A percentile compares a stretch with the other conserved stretches of the same genome.
Evolutionary conservation across 2,113 vertebrate species (phyloP).

Genomic region (Alligator sinensis): DNA sequence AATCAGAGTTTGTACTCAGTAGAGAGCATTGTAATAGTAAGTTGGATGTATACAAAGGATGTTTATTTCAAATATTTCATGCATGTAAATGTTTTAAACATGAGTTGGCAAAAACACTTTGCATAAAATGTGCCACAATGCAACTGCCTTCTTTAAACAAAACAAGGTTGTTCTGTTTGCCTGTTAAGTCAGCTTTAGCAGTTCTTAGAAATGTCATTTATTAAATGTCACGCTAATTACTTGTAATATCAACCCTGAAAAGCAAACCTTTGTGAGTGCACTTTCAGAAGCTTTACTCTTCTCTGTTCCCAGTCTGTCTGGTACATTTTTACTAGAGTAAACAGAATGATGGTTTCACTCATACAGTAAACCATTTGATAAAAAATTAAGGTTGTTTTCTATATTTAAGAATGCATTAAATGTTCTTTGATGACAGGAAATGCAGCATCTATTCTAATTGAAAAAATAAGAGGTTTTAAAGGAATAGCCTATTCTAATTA

Average conservation of each 20-base stretch:
- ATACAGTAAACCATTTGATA: not conserved
- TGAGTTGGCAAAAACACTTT: slow-evolving; percentile 30
- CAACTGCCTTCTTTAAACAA: slow-evolving; percentile 50
- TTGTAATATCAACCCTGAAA: slow-evolving; percentile 59
- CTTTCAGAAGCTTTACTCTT: slow-evolving; percentile 56
- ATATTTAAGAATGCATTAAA: not conserved
- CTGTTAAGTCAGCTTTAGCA: slow-evolving; percentile 43
- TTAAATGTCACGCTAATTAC: slow-evolving; percentile 75
- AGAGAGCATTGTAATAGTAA: slow-evolving; percentile 19
- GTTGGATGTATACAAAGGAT: slow-evolving; percentile 3
- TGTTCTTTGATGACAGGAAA: not conserved
- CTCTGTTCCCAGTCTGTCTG: slow-evolving; percentile 34
- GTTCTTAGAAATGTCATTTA: slow-evolving; percentile 70
- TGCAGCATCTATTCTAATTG: not conserved
- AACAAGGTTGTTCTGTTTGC: slow-evolving; percentile 42
- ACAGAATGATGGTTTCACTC: slow-evolving; percentile 35
- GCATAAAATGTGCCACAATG: slow-evolving; percentile 47
- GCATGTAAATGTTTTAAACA: slow-evolving; percentile 60
- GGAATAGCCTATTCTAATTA: not conserved
- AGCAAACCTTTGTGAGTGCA: slow-evolving; percentile 50
- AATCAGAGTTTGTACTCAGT: slow-evolving; percentile 34
- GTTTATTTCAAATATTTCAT: slow-evolving; percentile 58
- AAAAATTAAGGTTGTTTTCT: slow-evolving; percentile 24
- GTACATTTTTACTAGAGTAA: slow-evolving; percentile 54
- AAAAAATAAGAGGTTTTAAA: not conserved